Conservation (phyloP, 2,888 invertebrate genomes). For the Fragum fragum region DNA sequence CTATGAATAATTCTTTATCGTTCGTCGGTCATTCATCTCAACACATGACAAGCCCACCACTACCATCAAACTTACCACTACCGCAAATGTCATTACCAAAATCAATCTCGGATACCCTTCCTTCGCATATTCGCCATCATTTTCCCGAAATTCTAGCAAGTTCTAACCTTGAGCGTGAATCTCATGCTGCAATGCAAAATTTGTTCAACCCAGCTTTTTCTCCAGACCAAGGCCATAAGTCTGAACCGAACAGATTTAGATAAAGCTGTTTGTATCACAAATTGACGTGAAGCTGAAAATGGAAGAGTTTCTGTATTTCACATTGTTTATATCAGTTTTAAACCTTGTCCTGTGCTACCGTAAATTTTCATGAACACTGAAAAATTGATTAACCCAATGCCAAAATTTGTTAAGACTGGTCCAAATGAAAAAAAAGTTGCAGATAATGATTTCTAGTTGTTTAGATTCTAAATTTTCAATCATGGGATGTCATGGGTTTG, state of each 20-base stretch:
- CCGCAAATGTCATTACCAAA: slow-evolving; percentile 1
- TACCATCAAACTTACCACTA: background rate
- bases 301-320: no score
- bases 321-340: no score
- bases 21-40: slow-evolving; percentile 7
- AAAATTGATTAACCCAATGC: no score
- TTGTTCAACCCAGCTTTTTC: slow-evolving; percentile 36
- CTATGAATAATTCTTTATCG: background rate
- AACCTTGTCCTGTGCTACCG: no score
- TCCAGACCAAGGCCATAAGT: slow-evolving; percentile 4
- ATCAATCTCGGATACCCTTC: background rate
- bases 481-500: no score
- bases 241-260: slow-evolving; percentile 8
- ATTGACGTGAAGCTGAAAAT: no score
- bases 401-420: no score
- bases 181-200: background rate
- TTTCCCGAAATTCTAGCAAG: slow-evolving; percentile 7
- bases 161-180: slow-evolving; percentile 9
- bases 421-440: no score
- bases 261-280: background rate
- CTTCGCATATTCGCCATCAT: background rate
- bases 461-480: no score
- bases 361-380: no score
- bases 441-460: no score
- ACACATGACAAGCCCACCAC: background rate